phyloP scores from a whole-genome alignment of 2,888 invertebrate species.

The Athalia circularis region DNA sequence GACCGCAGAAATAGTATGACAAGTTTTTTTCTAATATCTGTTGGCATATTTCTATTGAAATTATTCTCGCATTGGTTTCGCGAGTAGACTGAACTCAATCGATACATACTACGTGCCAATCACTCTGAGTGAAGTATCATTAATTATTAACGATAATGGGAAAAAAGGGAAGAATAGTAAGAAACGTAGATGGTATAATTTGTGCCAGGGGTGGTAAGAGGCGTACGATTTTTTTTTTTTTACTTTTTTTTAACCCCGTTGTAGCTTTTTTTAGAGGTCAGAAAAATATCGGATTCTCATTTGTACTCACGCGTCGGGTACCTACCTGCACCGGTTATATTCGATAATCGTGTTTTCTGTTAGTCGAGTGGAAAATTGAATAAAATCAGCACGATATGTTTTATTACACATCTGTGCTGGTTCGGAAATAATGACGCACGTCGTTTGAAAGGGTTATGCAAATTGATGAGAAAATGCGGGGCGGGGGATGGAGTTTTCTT shows the following conservation, averaged over 20 bases:
- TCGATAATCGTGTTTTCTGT: slow-evolving; percentile 27
- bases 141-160: slow-evolving; percentile 23
- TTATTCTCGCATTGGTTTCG: too few species aligned
- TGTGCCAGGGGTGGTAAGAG: background rate
- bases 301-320: slow-evolving; percentile 1
- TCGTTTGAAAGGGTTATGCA: background rate
- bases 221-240: too few species aligned
- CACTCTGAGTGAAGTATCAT: slow-evolving; percentile 34
- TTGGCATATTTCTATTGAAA: too few species aligned
- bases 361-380: slow-evolving; percentile 35
- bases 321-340: background rate
- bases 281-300: slow-evolving; percentile 39
- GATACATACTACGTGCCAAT: slow-evolving; percentile 17
- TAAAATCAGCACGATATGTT: slow-evolving; percentile 5
- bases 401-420: background rate
- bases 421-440: background rate
- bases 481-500: too few species aligned
- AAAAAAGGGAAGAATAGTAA: background rate
- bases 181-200: slow-evolving; percentile 23
- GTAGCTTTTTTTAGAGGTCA: background rate
- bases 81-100: slow-evolving; percentile 23
- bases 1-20: too few species aligned
- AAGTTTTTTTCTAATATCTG: too few species aligned
- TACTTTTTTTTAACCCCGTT: too few species aligned
- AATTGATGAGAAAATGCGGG: too few species aligned